phyloP scores from a whole-genome alignment of 2,888 invertebrate genomes.

The Vesta saturnalis region DNA sequence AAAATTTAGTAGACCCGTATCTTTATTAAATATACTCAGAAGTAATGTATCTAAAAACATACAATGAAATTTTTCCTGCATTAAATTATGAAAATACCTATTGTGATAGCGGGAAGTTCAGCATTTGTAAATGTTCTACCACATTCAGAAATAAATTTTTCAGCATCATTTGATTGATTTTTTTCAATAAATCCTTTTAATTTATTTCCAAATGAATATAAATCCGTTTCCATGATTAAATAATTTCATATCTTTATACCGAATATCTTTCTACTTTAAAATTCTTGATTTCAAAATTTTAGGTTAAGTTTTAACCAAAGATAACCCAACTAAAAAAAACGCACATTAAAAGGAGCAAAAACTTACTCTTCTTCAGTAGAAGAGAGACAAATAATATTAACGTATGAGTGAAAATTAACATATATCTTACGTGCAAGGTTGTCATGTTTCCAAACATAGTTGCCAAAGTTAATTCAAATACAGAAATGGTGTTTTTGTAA shows the following conservation, averaged over 20 bases:
- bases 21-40: slow-evolving; percentile 51
- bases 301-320: too few relatives aligned
- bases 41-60: slow-evolving; percentile 52
- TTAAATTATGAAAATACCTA: slow-evolving; percentile 22
- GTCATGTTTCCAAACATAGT: too few relatives aligned
- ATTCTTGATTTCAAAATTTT: too few relatives aligned
- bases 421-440: too few relatives aligned
- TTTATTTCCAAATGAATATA: slow-evolving; percentile 36
- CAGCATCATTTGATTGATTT: slow-evolving; percentile 26
- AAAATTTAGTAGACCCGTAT: slow-evolving; percentile 50
- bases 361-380: too few relatives aligned
- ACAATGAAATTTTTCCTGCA: slow-evolving; percentile 15
- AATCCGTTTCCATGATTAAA: slow-evolving; percentile 32
- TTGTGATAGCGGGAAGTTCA: slow-evolving; percentile 19
- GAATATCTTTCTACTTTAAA: too few relatives aligned
- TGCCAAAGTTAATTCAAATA: too few relatives aligned
- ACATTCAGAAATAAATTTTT: slow-evolving; percentile 27
- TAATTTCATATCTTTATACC: background rate
- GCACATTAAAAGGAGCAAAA: too few relatives aligned
- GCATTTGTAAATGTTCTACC: slow-evolving; percentile 11
- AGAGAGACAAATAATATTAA: too few relatives aligned
- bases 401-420: too few relatives aligned
- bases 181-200: slow-evolving; percentile 29
- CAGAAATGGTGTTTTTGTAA: too few relatives aligned
- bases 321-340: too few relatives aligned